phyloP scores from a whole-genome alignment of 1,140 invertebrate genomes.

The Ericerus pela region DNA sequence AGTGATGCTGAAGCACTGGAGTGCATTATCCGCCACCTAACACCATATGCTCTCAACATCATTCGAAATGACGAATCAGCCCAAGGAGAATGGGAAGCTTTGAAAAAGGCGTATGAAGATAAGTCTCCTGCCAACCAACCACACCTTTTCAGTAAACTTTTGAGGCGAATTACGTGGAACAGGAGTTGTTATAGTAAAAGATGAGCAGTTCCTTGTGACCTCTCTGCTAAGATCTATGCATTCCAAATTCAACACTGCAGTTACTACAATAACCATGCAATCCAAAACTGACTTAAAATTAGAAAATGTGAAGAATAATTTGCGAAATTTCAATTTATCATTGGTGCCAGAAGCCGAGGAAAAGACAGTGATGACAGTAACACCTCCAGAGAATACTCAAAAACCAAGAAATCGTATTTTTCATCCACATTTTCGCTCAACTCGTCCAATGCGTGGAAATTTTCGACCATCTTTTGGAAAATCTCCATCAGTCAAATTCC shows the following conservation, averaged over 20 bases:
- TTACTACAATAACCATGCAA: neutral
- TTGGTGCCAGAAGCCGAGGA: neutral
- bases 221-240: neutral
- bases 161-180: neutral
- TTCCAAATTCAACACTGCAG: neutral
- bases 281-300: neutral
- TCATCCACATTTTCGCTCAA: too few relatives aligned
- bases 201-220: neutral
- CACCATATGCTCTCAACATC: too few relatives aligned
- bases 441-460: neutral
- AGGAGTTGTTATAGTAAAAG: neutral
- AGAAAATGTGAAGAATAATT: neutral
- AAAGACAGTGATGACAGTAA: too few relatives aligned
- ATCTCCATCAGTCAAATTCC: neutral
- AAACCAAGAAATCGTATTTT: too few relatives aligned
- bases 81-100: too few relatives aligned
- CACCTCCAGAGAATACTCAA: too few relatives aligned
- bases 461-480: neutral
- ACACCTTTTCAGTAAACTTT: too few relatives aligned
- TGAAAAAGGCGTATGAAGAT: too few relatives aligned
- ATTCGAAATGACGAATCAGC: too few relatives aligned
- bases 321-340: neutral
- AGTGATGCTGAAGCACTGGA: too few relatives aligned
- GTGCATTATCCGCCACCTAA: too few relatives aligned
- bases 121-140: too few relatives aligned